phyloP scores from a whole-genome alignment of 1,140 invertebrate genomes.

The Drosophila tropicalis region DNA sequence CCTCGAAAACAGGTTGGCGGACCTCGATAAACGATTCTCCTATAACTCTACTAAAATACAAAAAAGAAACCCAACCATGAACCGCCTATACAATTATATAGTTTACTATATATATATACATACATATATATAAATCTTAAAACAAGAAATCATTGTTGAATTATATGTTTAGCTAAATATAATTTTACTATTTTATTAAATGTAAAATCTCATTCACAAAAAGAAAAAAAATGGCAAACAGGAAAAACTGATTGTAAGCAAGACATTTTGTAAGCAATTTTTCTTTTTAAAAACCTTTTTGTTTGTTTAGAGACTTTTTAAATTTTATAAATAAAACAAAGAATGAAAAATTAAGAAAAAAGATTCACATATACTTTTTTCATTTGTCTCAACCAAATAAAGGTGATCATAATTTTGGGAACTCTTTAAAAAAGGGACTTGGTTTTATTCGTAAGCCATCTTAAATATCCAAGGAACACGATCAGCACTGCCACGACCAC shows the following conservation, averaged over 20 bases:
- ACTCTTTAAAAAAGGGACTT: too few relatives aligned
- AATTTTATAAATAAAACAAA: conserved; percentile 78
- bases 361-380: background rate
- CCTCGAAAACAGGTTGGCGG: conserved; percentile 30
- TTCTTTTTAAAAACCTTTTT: conserved; percentile 55
- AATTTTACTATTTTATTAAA: conserved; percentile 61
- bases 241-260: conserved; percentile 50
- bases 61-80: conserved; percentile 18
- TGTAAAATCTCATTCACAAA: conserved; percentile 55
- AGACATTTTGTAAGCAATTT: conserved; percentile 44
- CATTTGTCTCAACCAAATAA: background rate
- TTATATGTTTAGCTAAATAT: conserved; percentile 74
- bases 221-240: conserved; percentile 28
- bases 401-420: too few relatives aligned
- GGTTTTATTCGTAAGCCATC: too few relatives aligned
- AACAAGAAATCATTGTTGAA: conserved; percentile 46
- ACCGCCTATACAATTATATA: conserved; percentile 29
- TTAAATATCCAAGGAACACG: too few relatives aligned
- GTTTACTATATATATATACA: conserved; percentile 39
- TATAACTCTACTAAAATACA: conserved; percentile 41
- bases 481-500: too few relatives aligned
- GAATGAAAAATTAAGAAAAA: conserved; percentile 42
- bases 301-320: conserved; percentile 78
- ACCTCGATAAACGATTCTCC: conserved; percentile 29
- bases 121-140: conserved; percentile 4